These are phyloP conservation scores for Psilanteris sp. DNA, from an alignment of 1,140 invertebrate genomes.

Conservation along the genomic window DNA sequence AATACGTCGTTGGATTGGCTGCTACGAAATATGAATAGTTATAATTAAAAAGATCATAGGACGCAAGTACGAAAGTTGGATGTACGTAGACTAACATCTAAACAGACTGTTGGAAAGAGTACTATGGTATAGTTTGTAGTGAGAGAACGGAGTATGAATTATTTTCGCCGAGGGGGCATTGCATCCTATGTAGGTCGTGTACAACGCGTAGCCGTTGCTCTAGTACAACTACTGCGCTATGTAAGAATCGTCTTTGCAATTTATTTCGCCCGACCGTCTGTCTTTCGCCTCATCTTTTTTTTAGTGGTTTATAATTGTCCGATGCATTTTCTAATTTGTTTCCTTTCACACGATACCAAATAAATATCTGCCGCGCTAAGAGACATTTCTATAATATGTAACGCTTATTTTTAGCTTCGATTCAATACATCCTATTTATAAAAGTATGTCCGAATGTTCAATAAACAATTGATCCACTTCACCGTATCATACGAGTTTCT, in stretches of 20 bases:
- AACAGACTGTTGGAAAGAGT: constrained; percentile 55
- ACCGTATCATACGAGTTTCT: too few relatives aligned
- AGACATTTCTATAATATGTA: too few relatives aligned
- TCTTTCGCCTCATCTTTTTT: too few relatives aligned
- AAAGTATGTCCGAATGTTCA: too few relatives aligned
- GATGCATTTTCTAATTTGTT: too few relatives aligned
- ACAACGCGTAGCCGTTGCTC: constrained; percentile 72
- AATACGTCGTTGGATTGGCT: constrained; percentile 32
- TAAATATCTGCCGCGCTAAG: too few relatives aligned
- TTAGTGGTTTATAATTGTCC: too few relatives aligned
- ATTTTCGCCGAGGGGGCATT: constrained; percentile 80
- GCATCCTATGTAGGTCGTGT: constrained; percentile 81
- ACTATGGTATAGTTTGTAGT: constrained; percentile 63
- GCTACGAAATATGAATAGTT: constrained; percentile 31
- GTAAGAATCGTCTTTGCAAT: constrained; percentile 66
- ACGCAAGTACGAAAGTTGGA: constrained; percentile 50
- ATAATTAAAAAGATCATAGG: constrained; percentile 20
- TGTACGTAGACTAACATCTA: constrained; percentile 44
- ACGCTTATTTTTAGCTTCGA: too few relatives aligned
- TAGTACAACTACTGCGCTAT: constrained; percentile 67
- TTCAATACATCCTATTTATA: too few relatives aligned
- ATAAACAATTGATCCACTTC: too few relatives aligned
- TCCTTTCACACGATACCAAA: too few relatives aligned
- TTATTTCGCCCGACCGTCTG: too few relatives aligned
- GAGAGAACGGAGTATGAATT: constrained; percentile 76